Evolutionary conservation across 2,888 invertebrate species (phyloP), one percentile per base, ranked within the genome.

Genomic region (Microplitis manilae): DNA sequence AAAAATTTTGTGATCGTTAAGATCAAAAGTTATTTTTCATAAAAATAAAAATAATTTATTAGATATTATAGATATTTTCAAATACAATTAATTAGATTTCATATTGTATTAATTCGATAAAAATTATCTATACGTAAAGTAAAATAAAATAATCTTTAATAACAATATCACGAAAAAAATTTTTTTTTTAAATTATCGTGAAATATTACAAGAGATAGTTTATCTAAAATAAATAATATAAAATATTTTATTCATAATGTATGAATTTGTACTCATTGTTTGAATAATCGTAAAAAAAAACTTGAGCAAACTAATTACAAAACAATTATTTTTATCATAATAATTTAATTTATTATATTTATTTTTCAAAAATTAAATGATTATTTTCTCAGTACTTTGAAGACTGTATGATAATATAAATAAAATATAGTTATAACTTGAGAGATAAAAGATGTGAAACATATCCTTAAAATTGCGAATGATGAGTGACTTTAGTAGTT

Each of bases 401-500:
- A 0, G 2, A 13, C 7, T 50, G 9, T 8, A 8, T 50, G 64
- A 67, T 67, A 67, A n/a, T 67, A 50, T 50, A 9, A 50, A 50
- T 50, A 50, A 50, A 50, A 50, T 50, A 50, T 50, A 50, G 50
- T 9, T 50, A 50, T 50, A 50, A 50, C 9, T 50, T 50, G 9
- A 13, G 50, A 50, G 62, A 62, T 62, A n/a, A 7, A 17, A 17
- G 62, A n/a, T 8, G n/a, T 6, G n/a, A 15, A 17, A 15, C 5
- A 15, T 15, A 17, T 62, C 15, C 17, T 62, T 62, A 17, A 62
- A 62, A 62, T 62, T 62, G 20, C 62, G 7, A 15, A 13, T 62
- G 65, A 30, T 30, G 13, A 65, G 30, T 30, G 6, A 65, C 30
- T 65, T 30, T 65, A 65, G 50, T 65, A 65, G 17, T 70, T 70